These are phyloP conservation scores for Odontocerum albicorne DNA, from an alignment of 2,888 invertebrate genomes.

Conservation along the genomic window DNA sequence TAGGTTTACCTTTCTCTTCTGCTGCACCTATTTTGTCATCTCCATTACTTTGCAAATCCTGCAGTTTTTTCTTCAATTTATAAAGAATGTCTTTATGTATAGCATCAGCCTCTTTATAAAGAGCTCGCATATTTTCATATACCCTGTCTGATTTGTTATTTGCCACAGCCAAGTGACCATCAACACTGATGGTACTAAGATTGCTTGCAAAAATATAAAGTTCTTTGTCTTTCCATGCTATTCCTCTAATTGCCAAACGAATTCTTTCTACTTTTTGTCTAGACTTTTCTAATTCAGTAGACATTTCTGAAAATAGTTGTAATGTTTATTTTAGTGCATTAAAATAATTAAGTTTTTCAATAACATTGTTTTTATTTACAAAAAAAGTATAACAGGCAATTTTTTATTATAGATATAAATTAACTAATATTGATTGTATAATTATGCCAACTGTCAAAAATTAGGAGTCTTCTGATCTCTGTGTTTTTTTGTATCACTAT, in stretches of 20 bases:
- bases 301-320: slow-evolving; percentile 33
- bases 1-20: slow-evolving; percentile 62
- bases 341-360: no score
- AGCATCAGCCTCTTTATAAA: slow-evolving; percentile 55
- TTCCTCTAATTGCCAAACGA: slow-evolving; percentile 48
- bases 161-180: slow-evolving; percentile 39
- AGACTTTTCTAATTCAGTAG: slow-evolving; percentile 44
- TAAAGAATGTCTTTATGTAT: slow-evolving; percentile 53
- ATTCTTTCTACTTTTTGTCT: slow-evolving; percentile 48
- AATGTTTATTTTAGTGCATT: no score
- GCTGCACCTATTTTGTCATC: slow-evolving; percentile 70
- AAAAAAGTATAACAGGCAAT: no score
- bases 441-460: no score
- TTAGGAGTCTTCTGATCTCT: no score
- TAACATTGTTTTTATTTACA: no score
- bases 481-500: no score
- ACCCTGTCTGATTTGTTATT: slow-evolving; percentile 45
- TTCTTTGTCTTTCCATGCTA: slow-evolving; percentile 52
- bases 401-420: no score
- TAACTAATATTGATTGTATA: no score
- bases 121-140: slow-evolving; percentile 47
- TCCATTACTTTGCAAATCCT: slow-evolving; percentile 62
- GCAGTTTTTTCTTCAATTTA: slow-evolving; percentile 54
- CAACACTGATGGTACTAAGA: slow-evolving; percentile 27
- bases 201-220: slow-evolving; percentile 40